Conservation (phyloP, 2,797 vertebrate genomes). For the Steatocranus sp. region DNA sequence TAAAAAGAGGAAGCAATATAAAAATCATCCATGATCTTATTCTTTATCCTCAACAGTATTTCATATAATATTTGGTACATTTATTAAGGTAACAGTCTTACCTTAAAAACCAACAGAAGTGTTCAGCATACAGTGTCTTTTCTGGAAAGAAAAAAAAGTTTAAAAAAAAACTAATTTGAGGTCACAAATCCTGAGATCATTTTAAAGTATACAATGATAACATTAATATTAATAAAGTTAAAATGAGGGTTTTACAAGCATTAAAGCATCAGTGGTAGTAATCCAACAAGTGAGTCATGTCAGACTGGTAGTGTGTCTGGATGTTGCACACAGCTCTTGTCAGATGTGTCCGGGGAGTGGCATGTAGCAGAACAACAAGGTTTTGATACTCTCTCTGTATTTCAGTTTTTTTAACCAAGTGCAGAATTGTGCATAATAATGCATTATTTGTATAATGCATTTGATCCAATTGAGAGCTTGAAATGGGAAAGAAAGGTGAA, state of each 20-base stretch:
- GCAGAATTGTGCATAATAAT: background rate
- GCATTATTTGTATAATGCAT: background rate
- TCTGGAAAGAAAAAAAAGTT: background rate
- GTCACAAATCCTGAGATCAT: background rate
- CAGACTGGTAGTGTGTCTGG: background rate
- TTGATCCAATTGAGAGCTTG: background rate
- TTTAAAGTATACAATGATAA: background rate
- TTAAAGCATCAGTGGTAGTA: constrained; percentile 3
- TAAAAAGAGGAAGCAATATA: background rate
- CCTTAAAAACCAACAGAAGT: constrained; percentile 18
- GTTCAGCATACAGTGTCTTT: background rate
- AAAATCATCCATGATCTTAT: background rate
- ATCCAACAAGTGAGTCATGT: constrained; percentile 19
- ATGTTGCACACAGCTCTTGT: background rate
- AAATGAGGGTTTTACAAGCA: constrained; percentile 32
- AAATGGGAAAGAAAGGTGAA: background rate
- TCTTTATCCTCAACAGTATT: background rate
- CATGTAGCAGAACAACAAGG: background rate
- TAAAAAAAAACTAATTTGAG: rapidly evolving
- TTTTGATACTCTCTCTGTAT: background rate
- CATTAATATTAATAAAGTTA: background rate
- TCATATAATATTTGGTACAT: background rate
- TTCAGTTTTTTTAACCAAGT: background rate
- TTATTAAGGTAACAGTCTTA: background rate
- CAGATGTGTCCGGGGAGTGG: background rate